Conservation (phyloP, 2,113 vertebrate genomes). For the Ammospiza caudacuta region DNA sequence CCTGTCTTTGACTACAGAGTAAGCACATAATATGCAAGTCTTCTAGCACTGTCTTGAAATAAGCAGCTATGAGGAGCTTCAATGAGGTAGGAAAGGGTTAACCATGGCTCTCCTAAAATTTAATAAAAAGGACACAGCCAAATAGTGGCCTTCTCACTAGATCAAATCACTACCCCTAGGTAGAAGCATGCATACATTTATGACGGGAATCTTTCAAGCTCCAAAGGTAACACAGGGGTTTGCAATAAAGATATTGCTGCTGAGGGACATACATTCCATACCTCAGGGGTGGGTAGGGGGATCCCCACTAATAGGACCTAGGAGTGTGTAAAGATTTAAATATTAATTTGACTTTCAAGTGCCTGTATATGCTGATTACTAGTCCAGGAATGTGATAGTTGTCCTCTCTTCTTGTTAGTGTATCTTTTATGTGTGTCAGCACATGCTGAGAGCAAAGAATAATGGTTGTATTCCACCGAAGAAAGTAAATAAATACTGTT, state of each 20-base stretch:
- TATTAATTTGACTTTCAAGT: neutral
- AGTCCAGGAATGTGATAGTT: neutral
- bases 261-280: neutral
- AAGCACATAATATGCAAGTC: neutral
- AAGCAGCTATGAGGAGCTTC: neutral
- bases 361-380: neutral
- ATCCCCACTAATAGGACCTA: neutral
- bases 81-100: neutral
- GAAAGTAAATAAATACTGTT: conserved; percentile 25
- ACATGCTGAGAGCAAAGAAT: neutral
- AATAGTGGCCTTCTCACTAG: neutral
- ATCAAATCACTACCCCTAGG: neutral
- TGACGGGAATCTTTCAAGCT: conserved; percentile 8
- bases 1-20: neutral
- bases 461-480: neutral
- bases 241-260: neutral
- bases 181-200: neutral
- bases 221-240: neutral
- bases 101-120: neutral
- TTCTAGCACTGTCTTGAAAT: neutral
- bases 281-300: neutral
- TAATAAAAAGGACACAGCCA: neutral
- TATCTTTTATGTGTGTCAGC: conserved; percentile 11
- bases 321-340: neutral
- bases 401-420: neutral